Base-by-base conservation (phyloP, 2,888 invertebrate species). In the Ferrisia virgata region DNA sequence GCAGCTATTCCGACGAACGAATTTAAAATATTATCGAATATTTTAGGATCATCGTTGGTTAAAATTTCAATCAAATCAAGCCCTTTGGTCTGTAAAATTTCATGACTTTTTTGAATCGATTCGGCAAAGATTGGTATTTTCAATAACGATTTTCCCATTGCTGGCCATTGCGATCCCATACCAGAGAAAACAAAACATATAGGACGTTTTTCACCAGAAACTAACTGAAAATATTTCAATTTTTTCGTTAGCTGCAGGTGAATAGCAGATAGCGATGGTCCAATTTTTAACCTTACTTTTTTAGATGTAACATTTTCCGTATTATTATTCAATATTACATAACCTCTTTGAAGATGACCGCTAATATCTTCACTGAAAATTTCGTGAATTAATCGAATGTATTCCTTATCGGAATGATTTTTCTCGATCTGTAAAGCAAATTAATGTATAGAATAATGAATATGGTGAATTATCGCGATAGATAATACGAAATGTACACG, bases 1-100 rank as follows among this genome's bases (percentile, higher is more conserved):
- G 94, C 92, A 11, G 94, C 93, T 86, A 94, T 94, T 58, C 93
- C 92, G 47, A 94, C 92, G 88, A 95, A 94, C 11, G 92, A 92
- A 88, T 93, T 90, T 39, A 93, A 87, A 85, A 93, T 93, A 86
- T 92, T 92, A 85, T 93, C 92, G 86, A 93, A 92, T 2, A 90
- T 91, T 1, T 88, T 89, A n/a, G 91, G 90, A 86, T 93, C 92
- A 8, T 90, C 89, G 0, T 91, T 90, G 5, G 91, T 91, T 47
- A 94, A 88, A 84, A 94, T 90, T 47, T 92, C 88, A 72, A 92
- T 89, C 36, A 94, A 90, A 87, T 93, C 91, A 4, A 94, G 86
- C 8, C 92, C 92, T 86, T 90, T 91, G 0, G 91, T 91, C 85
- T 90, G 89, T 43, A 95, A 88, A 2, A 91, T 89, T 13, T 89